A percentile compares a stretch with the other conserved stretches of the same genome.
Evolutionary conservation across 2,113 vertebrate species (phyloP).

Genomic region (Bostrychus sinensis): DNA sequence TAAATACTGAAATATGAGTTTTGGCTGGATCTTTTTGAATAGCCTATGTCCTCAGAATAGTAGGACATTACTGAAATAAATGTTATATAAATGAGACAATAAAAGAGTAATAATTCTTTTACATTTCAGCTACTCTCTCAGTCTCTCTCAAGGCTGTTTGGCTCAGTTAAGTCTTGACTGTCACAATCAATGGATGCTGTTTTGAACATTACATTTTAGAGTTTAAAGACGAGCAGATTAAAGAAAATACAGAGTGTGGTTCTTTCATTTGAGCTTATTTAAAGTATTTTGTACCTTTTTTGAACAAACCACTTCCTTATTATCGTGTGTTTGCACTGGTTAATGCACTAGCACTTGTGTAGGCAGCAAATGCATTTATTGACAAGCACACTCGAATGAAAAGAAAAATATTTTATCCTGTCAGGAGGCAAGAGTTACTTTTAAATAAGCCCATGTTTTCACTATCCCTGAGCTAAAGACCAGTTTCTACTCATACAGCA

Average conservation of each 20-base stretch:
- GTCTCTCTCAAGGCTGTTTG: no score
- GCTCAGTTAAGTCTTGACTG: no score
- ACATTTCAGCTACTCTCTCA: no score
- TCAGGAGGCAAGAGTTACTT: slow-evolving; percentile 17
- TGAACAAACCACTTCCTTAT: not conserved
- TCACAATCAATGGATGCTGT: no score
- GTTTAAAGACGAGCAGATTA: not conserved
- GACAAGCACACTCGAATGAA: slow-evolving; percentile 20
- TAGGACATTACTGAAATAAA: no score
- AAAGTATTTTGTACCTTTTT: slow-evolving; percentile 5
- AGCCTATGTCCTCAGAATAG: no score
- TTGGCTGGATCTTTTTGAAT: no score
- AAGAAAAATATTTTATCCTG: slow-evolving; percentile 18
- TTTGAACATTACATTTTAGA: not conserved
- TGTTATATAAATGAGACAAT: no score
- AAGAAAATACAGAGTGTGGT: not conserved
- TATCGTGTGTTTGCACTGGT: not conserved
- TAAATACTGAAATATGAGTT: no score
- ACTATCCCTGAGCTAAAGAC: slow-evolving; percentile 13
- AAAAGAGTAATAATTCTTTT: no score
- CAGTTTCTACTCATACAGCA: slow-evolving; percentile 8
- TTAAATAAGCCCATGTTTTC: slow-evolving; percentile 14
- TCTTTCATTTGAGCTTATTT: not conserved
- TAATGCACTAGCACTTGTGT: slow-evolving; percentile 19
- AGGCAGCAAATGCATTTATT: slow-evolving; percentile 38